Conservation (phyloP, 1,140 invertebrate species). For the Habropoda laboriosa region DNA sequence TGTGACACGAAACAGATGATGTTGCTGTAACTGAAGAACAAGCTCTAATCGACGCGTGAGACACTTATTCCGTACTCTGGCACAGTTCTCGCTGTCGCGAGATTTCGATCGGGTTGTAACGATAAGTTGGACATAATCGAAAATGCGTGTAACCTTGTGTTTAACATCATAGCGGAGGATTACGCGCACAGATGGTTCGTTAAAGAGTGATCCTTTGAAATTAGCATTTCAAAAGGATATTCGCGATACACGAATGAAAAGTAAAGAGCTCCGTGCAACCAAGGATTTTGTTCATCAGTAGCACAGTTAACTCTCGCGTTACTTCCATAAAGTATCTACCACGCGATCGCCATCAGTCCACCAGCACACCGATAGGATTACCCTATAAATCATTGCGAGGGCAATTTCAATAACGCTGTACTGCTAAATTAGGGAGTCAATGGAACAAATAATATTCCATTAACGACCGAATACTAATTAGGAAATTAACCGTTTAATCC, state of each 20-base stretch:
- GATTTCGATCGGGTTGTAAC: not conserved
- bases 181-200: not conserved
- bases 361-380: not conserved
- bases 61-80: not conserved
- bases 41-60: not conserved
- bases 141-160: not conserved
- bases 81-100: not conserved
- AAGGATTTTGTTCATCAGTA: not conserved
- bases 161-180: not conserved
- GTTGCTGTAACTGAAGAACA: not conserved
- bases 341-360: not conserved
- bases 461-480: conserved; percentile 8
- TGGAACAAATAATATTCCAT: conserved; percentile 22
- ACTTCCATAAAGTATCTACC: not conserved
- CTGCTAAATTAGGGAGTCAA: not conserved
- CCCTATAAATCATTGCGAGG: not conserved
- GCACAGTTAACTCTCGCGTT: not conserved
- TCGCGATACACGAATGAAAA: not conserved
- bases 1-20: too few relatives aligned
- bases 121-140: not conserved
- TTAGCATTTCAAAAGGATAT: conserved; percentile 8
- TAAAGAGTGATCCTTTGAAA: not conserved
- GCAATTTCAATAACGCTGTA: not conserved
- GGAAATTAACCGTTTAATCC: not conserved
- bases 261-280: too few relatives aligned